A percentile compares a stretch with the other conserved stretches of the same genome.
phyloP scores from a whole-genome alignment of 2,888 invertebrate species.

The Phytoseiulus persimilis region DNA sequence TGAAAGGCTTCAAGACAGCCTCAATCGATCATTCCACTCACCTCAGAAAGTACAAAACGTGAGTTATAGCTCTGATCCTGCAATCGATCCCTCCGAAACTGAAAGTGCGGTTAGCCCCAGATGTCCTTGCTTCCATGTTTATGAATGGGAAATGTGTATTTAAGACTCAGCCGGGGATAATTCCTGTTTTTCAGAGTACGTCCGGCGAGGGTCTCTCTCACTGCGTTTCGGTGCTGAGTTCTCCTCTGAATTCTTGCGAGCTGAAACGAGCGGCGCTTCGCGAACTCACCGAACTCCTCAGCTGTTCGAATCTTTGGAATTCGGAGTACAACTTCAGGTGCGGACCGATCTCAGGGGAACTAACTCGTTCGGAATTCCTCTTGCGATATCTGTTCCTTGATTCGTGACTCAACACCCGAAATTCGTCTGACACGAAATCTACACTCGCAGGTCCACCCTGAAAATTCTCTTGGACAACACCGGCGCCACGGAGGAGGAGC shows the following conservation, averaged over 20 bases:
- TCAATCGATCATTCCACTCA: not conserved
- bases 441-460: not conserved
- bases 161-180: no score
- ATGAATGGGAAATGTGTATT: no score
- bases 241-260: conserved; percentile 15
- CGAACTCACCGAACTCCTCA: conserved; percentile 10
- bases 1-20: not conserved
- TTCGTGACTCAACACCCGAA: no score
- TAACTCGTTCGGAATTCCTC: no score
- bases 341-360: not conserved
- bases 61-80: not conserved
- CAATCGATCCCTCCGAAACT: no score
- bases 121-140: no score
- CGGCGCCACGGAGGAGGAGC: conserved; percentile 11
- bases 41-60: not conserved
- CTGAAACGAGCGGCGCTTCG: conserved; percentile 18
- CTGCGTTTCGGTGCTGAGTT: conserved; percentile 15
- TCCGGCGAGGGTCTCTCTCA: conserved; percentile 25
- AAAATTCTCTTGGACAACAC: conserved; percentile 37
- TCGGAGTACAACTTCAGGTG: conserved; percentile 36
- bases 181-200: not conserved
- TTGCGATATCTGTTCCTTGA: no score
- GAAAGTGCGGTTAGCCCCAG: no score
- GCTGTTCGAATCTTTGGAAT: not conserved
- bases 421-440: no score